phyloP scores from a whole-genome alignment of 2,113 vertebrate species.

The Caloenas nicobarica region DNA sequence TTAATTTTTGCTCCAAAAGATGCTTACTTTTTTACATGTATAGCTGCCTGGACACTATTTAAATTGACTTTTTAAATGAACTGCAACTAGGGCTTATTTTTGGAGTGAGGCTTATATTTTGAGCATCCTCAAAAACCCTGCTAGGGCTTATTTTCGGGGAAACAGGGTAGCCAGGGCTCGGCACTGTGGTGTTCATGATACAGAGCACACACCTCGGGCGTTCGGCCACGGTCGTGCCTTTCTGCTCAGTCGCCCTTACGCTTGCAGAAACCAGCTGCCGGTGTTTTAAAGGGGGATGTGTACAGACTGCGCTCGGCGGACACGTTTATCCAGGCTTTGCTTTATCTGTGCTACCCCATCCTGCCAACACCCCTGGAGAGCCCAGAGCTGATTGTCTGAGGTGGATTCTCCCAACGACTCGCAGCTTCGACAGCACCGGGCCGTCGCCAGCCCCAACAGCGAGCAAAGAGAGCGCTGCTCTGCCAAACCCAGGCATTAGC shows the following conservation, averaged over 20 bases:
- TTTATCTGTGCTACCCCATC: neutral
- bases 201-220: fast-evolving
- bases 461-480: neutral
- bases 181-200: fast-evolving
- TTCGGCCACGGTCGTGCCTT: neutral
- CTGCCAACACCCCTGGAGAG: neutral
- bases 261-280: neutral
- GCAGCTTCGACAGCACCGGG: fast-evolving
- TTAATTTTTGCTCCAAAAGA: no score
- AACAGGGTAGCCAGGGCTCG: neutral
- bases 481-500: neutral
- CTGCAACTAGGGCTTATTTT: no score
- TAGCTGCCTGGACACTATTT: no score
- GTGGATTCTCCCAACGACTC: neutral
- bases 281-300: neutral
- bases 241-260: neutral
- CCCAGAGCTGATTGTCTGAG: neutral
- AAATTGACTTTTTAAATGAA: no score
- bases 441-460: neutral
- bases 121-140: no score
- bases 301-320: neutral
- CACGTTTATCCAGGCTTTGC: neutral
- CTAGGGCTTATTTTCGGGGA: no score
- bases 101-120: no score
- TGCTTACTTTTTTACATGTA: no score